Conservation (phyloP, 2,797 vertebrate species). For the Sebastes minor region DNA sequence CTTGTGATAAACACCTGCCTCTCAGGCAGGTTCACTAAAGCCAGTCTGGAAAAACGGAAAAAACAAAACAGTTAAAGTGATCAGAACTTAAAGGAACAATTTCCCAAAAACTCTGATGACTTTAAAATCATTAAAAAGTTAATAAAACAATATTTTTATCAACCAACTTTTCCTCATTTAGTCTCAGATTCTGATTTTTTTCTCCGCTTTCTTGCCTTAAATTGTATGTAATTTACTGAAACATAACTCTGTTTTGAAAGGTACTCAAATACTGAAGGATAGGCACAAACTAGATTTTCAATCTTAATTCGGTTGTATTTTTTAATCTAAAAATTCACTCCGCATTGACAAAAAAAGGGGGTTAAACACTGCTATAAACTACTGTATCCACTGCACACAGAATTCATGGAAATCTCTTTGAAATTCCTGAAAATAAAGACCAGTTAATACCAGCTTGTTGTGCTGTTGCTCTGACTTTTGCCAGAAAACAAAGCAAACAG, state of each 20-base stretch:
- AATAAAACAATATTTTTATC: background rate
- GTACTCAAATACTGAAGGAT: background rate
- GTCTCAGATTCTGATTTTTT: background rate
- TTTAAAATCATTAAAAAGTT: background rate
- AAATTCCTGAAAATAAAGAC: background rate
- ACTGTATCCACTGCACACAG: background rate
- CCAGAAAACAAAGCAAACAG: slow-evolving; percentile 13
- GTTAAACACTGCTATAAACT: background rate
- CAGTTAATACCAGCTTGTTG: background rate
- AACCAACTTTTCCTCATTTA: background rate
- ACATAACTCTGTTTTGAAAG: background rate
- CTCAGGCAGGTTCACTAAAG: background rate
- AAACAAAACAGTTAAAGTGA: background rate
- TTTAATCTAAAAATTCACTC: background rate
- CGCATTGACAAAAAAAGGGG: background rate
- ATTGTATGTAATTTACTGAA: background rate
- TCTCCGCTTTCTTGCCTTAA: background rate
- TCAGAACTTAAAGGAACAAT: background rate
- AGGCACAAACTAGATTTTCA: background rate
- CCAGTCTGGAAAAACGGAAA: background rate
- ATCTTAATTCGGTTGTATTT: background rate
- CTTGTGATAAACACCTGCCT: slow-evolving; percentile 3
- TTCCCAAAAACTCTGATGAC: background rate
- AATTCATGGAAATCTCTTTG: background rate
- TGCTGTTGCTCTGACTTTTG: background rate